Base-by-base conservation (phyloP, 2,888 invertebrate species). In the Eristalinus sepulchralis region DNA sequence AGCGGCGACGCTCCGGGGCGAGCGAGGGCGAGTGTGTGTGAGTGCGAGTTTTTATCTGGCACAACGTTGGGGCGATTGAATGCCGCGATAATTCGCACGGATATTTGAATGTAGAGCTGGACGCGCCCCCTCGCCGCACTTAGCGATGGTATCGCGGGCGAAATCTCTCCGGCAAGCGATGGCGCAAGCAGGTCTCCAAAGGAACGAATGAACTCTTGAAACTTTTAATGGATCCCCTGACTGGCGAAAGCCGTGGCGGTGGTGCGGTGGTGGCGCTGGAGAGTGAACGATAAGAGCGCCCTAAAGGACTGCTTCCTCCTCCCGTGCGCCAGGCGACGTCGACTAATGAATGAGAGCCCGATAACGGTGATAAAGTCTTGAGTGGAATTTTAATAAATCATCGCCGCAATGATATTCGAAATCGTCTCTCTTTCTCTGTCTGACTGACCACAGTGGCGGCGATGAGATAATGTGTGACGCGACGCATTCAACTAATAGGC, bases 321-420 rank as follows among this genome's bases (percentile, higher is more conserved):
- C 31, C 60, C 62, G 31, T 60, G 2, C 63, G 17, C 36, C 63
- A 78, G 70, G 78, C 87, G 76, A 87, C 83, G 80, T 80, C 83
- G 75, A 57, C 57, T 22, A 57, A 22, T 57, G 24, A 87, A 87
- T 87, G 83, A 87, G 87, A 83, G 79, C 83, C 75, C 79, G 87
- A 83, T 87, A 87, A 87, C 87, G 47, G 62, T 87, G 87, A 87
- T 87, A 87, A 83, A 87, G 83, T 87, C 83, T 80, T 34, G 79
- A 87, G 80, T 87, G 76, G 87, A 87, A 83, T 83, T 87, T 87
- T 83, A 83, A 87, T 87, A 87, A 87, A 87, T 87, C 87, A 87
- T 87, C 83, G 76, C 83, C 83, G 76, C 72, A 87, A 87, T 67
- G 87, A 87, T 83, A 80, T 87, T 87, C 83, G 76, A 59, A 72